Percentiles rank a stretch among this genome's conserved stretches.
phyloP scores from a whole-genome alignment of 2,888 invertebrate species.

The Busseola fusca region DNA sequence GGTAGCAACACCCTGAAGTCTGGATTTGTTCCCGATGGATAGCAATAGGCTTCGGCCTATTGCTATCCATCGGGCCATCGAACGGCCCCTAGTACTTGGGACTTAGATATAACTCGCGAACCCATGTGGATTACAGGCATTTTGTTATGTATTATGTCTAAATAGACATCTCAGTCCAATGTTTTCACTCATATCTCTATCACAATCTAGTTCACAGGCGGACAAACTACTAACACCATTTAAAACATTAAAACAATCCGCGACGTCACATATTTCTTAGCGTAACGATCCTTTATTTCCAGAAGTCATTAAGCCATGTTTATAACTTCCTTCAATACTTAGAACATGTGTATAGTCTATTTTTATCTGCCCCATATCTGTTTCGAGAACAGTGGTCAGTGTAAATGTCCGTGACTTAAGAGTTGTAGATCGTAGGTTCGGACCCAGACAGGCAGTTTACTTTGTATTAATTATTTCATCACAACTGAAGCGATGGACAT shows the following conservation, averaged over 20 bases:
- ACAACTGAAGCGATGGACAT: background rate
- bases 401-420: background rate
- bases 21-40: too few relatives aligned
- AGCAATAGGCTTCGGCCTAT: too few relatives aligned
- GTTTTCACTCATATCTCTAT: background rate
- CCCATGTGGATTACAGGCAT: too few relatives aligned
- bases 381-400: background rate
- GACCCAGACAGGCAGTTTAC: too few relatives aligned
- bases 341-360: constrained; percentile 33
- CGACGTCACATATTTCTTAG: constrained; percentile 29
- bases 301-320: constrained; percentile 38
- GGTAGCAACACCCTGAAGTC: too few relatives aligned
- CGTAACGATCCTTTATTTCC: constrained; percentile 38
- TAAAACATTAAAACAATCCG: constrained; percentile 33
- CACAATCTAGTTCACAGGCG: constrained; percentile 35
- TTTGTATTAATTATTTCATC: background rate
- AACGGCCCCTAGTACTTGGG: too few relatives aligned
- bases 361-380: constrained; percentile 41
- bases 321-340: constrained; percentile 47
- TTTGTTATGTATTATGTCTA: too few relatives aligned
- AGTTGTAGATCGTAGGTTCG: background rate
- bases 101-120: too few relatives aligned
- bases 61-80: too few relatives aligned
- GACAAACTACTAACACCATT: constrained; percentile 19
- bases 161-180: background rate